These are phyloP conservation scores for Aleiodes leptofemur DNA, from an alignment of 2,888 invertebrate species.

Conservation along the genomic window DNA sequence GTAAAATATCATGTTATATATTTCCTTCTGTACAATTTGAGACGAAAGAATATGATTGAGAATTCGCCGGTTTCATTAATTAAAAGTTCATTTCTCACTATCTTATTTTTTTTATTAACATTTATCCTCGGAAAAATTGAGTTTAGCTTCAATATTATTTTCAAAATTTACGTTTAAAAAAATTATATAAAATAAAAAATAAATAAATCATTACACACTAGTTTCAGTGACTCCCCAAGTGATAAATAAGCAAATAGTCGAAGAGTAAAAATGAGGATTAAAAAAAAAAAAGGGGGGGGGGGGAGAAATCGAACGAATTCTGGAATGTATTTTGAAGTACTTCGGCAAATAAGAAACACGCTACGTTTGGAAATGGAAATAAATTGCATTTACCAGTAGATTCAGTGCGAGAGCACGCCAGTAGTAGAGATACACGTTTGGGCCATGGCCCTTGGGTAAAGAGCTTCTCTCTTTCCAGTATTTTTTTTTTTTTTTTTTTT, in stretches of 20 bases:
- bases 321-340: constrained; percentile 13
- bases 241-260: constrained; percentile 34
- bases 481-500: background rate
- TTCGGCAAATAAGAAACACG: constrained; percentile 32
- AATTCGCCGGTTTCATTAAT: too few relatives aligned
- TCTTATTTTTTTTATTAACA: too few relatives aligned
- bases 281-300: constrained; percentile 31
- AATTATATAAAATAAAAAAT: too few relatives aligned
- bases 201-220: too few relatives aligned
- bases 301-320: constrained; percentile 14
- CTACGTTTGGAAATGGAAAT: constrained; percentile 23
- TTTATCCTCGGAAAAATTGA: too few relatives aligned
- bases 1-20: too few relatives aligned
- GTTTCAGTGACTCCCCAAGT: background rate
- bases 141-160: too few relatives aligned
- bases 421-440: constrained; percentile 28
- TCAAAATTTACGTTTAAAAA: too few relatives aligned
- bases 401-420: background rate
- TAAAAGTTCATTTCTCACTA: too few relatives aligned
- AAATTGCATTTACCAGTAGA: constrained; percentile 32
- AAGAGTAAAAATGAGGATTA: constrained; percentile 25
- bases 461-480: background rate
- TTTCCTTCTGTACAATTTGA: too few relatives aligned
- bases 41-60: too few relatives aligned
- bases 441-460: constrained; percentile 9